Base-by-base conservation (phyloP, 2,797 vertebrate species). In the Cephalopachus bancanus region DNA sequence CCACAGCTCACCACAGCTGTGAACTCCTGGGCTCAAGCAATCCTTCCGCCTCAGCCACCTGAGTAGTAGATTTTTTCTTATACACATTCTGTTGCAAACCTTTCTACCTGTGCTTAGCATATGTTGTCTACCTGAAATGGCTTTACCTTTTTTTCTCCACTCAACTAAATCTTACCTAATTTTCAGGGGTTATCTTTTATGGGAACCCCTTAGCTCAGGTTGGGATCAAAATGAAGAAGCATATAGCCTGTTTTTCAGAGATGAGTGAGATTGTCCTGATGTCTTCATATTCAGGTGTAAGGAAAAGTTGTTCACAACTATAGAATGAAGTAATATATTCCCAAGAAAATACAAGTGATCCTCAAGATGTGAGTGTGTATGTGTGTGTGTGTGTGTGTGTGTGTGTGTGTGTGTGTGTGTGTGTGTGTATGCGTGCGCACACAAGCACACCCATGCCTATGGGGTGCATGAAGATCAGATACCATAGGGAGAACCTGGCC, bases 161-260 rank as follows among this genome's bases (percentile, higher is more conserved):
- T 59, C 37, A 71, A 16, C 10, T 85, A 89, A 60, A 6, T 74
- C 55, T 74, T 84, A 67, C 11, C 30, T 49, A 22, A 24, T 4
- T 60, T 51, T 78, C 64, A 71, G 81, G 57, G 62, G 11, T 30
- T 53, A 55, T 71, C 9, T 83, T 22, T 79, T 75, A 74, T 15
- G 86, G 20, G 22, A 28, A 55, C 15, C 16, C 22, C 17, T 67
- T 14, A 81, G 28, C 30, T 86, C 16, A 92, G 69, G 6, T 37
- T 89, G 49, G 24, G 75, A 55, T 95, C 17, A 95, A 79, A 87
- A 89, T 64, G 10, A 81, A 65, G 79, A 69, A n/a, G 5, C 14
- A 30, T 7, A 12, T 17, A 94, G 15, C 1, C 37, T 78, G 0
- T 44, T 60, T 49, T 75, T 74, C 72, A 90, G 15, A 75, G 24